Percentiles rank a stretch among this genome's conserved stretches.
These are phyloP conservation scores for Dicranocentrus wangi DNA, from an alignment of 2,888 invertebrate species.

Conservation along the genomic window DNA sequence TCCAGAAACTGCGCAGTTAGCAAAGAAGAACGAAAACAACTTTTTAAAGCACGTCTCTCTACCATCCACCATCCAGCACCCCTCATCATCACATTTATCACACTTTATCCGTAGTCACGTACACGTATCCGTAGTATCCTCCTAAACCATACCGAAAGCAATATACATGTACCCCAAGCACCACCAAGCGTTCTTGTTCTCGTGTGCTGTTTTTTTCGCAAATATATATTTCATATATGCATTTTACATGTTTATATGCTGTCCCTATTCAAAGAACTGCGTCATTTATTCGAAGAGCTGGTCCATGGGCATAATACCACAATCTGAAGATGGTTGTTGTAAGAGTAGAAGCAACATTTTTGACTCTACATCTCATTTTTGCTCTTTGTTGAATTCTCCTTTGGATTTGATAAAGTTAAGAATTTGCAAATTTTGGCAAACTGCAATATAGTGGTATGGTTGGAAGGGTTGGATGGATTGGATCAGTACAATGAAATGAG, in stretches of 20 bases:
- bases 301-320: no score
- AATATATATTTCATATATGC: background rate
- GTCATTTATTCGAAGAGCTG: background rate
- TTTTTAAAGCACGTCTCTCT: constrained; percentile 4
- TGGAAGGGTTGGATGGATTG: background rate
- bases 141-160: no score
- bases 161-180: no score
- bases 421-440: no score
- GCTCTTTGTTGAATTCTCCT: background rate
- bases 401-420: background rate
- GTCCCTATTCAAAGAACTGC: background rate
- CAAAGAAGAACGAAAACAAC: constrained; percentile 37
- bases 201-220: background rate
- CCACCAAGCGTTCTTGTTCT: no score
- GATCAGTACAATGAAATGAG: background rate
- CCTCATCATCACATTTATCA: background rate
- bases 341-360: no score
- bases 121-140: background rate
- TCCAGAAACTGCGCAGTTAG: constrained; percentile 49
- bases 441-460: no score
- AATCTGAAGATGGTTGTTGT: no score
- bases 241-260: no score
- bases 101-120: background rate
- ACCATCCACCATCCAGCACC: constrained; percentile 6
- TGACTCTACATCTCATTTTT: background rate